phyloP scores from a whole-genome alignment of 2,797 vertebrate species.

The Delichon dasypus region DNA sequence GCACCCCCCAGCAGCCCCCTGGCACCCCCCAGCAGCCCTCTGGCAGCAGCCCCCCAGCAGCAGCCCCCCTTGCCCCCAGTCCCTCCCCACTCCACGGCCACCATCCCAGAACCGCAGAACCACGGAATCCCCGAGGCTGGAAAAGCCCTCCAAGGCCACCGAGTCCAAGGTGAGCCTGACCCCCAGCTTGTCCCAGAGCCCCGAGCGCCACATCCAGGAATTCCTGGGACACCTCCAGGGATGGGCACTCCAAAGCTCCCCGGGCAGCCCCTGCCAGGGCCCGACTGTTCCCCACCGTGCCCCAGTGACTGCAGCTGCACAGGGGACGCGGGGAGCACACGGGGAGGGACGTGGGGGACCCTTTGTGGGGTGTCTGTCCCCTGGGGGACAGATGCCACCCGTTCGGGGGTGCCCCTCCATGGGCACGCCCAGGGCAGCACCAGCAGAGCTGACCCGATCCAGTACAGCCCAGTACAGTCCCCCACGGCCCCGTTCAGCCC shows the following conservation, averaged over 20 bases:
- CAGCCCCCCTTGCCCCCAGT: not conserved
- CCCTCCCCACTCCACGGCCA: not conserved
- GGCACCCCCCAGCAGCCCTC: no score
- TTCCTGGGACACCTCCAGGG: not conserved
- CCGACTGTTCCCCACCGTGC: accelerated
- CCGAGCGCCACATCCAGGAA: not conserved
- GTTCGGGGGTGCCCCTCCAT: no score
- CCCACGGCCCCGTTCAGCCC: not conserved
- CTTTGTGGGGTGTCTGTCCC: not conserved
- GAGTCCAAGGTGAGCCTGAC: accelerated
- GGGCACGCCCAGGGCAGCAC: not conserved
- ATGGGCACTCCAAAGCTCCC: not conserved
- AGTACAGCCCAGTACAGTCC: not conserved
- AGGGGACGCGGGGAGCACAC: not conserved
- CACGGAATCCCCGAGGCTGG: not conserved
- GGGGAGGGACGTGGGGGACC: not conserved
- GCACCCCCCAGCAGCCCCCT: no score
- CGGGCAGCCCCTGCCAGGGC: not conserved
- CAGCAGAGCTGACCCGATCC: not conserved
- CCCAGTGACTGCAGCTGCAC: not conserved
- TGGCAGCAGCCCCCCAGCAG: no score
- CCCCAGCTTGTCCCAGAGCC: not conserved
- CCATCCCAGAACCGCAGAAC: not conserved
- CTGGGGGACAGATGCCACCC: not conserved
- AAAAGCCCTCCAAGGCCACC: not conserved